Percentiles rank a stretch among this genome's conserved stretches.
Evolutionary conservation across 2,113 vertebrate species (phyloP).

Genomic region (Trogon melanurus): DNA sequence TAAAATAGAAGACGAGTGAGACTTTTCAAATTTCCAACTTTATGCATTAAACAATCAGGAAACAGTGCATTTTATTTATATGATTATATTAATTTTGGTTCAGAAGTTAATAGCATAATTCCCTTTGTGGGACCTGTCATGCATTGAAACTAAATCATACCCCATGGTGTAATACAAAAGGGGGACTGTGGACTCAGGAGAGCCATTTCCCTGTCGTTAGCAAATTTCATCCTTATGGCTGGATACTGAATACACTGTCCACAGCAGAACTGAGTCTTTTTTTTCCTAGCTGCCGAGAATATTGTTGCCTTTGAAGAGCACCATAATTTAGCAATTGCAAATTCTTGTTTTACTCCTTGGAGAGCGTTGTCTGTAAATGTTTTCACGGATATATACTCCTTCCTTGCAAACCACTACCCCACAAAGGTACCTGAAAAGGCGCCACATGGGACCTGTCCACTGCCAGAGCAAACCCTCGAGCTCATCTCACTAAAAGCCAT

Average conservation of each 20-base stretch:
- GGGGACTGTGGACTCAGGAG: background rate
- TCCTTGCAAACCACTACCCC: background rate
- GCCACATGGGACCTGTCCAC: accelerated
- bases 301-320: background rate
- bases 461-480: background rate
- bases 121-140: constrained; percentile 28
- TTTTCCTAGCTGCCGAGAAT: background rate
- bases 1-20: background rate
- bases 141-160: constrained; percentile 10
- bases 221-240: constrained; percentile 57
- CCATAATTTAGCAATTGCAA: background rate
- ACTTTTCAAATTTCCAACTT: background rate
- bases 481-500: background rate
- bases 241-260: background rate
- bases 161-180: background rate
- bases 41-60: background rate
- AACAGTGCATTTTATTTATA: constrained; percentile 4
- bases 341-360: background rate
- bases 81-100: constrained; percentile 50
- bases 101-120: constrained; percentile 43
- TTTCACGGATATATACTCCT: background rate
- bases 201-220: constrained; percentile 44
- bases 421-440: background rate
- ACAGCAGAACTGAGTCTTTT: background rate
- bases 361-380: background rate